Percentiles rank a stretch among this genome's conserved stretches.
Evolutionary conservation across 2,888 invertebrate species (phyloP).

Genomic region (Lysandra coridon): DNA sequence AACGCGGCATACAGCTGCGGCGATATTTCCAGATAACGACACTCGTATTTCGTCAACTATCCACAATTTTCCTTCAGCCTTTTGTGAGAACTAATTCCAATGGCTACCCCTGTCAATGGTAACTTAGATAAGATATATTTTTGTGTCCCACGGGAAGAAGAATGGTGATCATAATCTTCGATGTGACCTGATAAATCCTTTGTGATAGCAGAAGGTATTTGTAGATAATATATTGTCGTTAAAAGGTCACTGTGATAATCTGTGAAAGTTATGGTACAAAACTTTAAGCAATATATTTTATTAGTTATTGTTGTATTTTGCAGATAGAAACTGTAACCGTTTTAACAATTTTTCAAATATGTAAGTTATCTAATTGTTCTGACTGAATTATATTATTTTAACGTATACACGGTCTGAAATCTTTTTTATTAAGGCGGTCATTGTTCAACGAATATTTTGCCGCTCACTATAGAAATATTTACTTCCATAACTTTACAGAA

Average conservation of each 20-base stretch:
- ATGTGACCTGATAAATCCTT: neutral
- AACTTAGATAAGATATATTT: conserved; percentile 58
- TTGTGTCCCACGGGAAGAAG: conserved; percentile 52
- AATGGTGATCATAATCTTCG: conserved; percentile 14
- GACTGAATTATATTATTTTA: too few species aligned
- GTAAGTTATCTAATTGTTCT: too few species aligned
- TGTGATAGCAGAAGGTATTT: neutral
- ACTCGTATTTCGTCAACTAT: conserved; percentile 53
- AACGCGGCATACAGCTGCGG: neutral
- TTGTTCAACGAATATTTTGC: neutral
- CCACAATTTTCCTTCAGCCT: conserved; percentile 54
- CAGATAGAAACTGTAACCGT: too few species aligned
- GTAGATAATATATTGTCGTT: neutral
- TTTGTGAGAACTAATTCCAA: conserved; percentile 22
- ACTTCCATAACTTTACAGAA: neutral
- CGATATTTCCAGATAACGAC: conserved; percentile 6
- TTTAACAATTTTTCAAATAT: too few species aligned
- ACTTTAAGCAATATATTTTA: neutral
- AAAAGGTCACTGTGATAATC: neutral
- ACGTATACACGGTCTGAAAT: neutral
- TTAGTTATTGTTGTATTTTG: too few species aligned
- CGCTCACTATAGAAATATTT: neutral
- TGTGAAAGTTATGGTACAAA: neutral
- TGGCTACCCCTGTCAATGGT: conserved; percentile 52
- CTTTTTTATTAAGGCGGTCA: neutral